Evolutionary conservation across 2,888 invertebrate genomes (phyloP), one percentile per base, ranked within the genome.

Genomic region (Ischnura elegans): DNA sequence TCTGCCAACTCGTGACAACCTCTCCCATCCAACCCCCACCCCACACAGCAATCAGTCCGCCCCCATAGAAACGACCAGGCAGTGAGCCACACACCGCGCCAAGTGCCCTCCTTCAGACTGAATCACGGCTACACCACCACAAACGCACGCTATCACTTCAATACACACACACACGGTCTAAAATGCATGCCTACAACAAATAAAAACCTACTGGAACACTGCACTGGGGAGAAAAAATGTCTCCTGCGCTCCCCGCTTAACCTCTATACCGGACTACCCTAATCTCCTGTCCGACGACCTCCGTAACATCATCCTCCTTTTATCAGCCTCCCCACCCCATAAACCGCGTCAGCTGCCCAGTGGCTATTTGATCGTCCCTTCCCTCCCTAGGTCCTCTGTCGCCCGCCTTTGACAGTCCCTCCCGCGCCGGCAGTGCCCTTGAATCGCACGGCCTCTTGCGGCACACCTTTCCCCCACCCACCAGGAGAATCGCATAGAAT

Each of bases 401-500:
- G 36, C 45, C 25, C 42, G 16, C 19, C 25, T n/a, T 25, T 36
- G 29, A 4, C 46, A 10, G n/a, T 46, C 86, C 86, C 46, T 46
- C 46, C 46, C 45, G 45, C 46, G 36, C 43, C 61, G 42, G 36
- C 36, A 61, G 61, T 90, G 90, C 61, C 90, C 43, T 76, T 76
- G 76, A 87, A 51, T 36, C 87, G 42, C 55, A 90, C 55, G 61
- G 55, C 25, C 90, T 61, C 90, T 19, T 25, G n/a, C 55, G 43
- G 90, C 43, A 90, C 90, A 90, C 90, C 90, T 90, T 90, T 43
- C n/a, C 90, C 61, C 90, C 61, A 66, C 90, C 90, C 90, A 90
- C 87, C 46, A n/a, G 2, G 45, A 76, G 76, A 76, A 42, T 42
- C 10, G 55, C 51, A 43, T 61, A 55, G 90, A 90, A 90, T 90